Percentiles rank a stretch among this genome's conserved stretches.
Conservation (phyloP, 2,113 vertebrate genomes). For the Etia nguti region DNA sequence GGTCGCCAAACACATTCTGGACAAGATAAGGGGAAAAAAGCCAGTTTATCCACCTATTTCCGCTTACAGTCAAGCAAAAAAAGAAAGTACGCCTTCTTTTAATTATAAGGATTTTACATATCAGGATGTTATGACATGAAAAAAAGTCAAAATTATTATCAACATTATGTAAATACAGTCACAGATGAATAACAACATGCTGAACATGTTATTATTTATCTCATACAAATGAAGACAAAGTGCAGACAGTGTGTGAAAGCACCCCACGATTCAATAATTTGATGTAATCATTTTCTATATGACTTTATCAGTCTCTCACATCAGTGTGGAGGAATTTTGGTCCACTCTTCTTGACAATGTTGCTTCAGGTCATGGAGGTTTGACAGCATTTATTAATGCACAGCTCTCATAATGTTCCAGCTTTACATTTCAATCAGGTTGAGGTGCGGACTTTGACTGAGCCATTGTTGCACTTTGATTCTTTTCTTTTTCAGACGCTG, state of each 20-base stretch:
- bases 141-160: background rate
- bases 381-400: background rate
- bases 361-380: background rate
- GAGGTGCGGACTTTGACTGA: background rate
- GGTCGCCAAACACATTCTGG: slow-evolving; percentile 96
- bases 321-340: background rate
- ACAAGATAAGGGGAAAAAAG: background rate
- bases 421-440: background rate
- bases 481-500: background rate
- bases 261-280: background rate
- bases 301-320: background rate
- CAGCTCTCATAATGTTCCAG: background rate
- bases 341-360: background rate
- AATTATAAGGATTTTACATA: background rate
- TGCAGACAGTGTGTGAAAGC: background rate
- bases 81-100: background rate
- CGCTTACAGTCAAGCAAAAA: background rate
- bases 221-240: background rate
- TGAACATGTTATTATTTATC: background rate
- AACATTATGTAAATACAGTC: background rate
- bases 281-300: background rate
- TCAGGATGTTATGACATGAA: background rate
- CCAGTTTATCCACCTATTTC: background rate
- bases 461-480: background rate
- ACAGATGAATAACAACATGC: background rate